Percentiles rank a stretch among this genome's conserved stretches.
Conservation (phyloP, 1,140 invertebrate species). For the Achroia grisella region DNA sequence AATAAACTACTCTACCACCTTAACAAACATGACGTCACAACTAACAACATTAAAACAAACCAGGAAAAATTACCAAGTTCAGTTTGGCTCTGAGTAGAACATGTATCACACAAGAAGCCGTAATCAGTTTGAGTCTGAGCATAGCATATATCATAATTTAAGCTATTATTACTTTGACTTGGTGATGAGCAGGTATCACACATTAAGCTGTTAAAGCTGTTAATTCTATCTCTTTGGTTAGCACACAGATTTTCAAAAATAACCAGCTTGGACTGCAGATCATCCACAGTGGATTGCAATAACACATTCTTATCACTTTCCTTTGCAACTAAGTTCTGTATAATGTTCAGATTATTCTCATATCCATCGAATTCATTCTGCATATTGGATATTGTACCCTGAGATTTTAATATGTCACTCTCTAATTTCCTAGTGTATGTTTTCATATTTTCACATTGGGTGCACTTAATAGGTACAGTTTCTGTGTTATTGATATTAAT, state of each 20-base stretch:
- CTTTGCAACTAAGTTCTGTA: conserved; percentile 35
- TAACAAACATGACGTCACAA: too few species aligned
- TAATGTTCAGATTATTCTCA: conserved; percentile 36
- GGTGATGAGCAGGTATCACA: not conserved
- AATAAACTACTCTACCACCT: too few species aligned
- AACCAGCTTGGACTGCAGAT: conserved; percentile 28
- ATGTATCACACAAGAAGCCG: conserved; percentile 13
- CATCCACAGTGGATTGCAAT: conserved; percentile 27
- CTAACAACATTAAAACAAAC: not conserved
- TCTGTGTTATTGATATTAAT: conserved; percentile 28
- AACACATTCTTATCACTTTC: conserved; percentile 29
- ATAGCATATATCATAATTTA: too few species aligned
- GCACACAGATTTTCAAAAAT: conserved; percentile 28
- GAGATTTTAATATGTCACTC: conserved; percentile 23
- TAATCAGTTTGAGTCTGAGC: not conserved
- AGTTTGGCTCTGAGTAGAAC: conserved; percentile 26
- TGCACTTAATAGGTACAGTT: conserved; percentile 30
- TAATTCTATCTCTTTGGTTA: conserved; percentile 23
- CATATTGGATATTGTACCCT: conserved; percentile 16
- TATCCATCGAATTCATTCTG: conserved; percentile 28
- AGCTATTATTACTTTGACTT: too few species aligned
- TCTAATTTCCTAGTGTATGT: conserved; percentile 35
- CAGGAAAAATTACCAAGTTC: conserved; percentile 35
- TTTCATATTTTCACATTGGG: conserved; percentile 31
- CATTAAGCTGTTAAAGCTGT: conserved; percentile 8